Conservation (phyloP, 2,797 vertebrate genomes). For the Helicolenus hilgendorfi region DNA sequence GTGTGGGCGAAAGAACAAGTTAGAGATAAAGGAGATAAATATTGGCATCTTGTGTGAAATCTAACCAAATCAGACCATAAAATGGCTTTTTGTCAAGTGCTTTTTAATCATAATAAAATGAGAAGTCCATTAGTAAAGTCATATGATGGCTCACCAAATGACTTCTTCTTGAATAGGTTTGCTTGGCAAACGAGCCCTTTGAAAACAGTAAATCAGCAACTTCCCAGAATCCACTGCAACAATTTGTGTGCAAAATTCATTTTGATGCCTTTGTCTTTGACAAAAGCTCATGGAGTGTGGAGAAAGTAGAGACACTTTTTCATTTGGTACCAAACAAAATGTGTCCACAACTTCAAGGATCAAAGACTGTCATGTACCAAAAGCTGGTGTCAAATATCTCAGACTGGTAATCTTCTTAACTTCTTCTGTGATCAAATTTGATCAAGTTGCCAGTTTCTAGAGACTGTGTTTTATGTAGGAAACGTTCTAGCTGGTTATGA, state of each 20-base stretch:
- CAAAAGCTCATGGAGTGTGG: background rate
- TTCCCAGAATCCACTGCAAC: background rate
- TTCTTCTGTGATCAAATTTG: background rate
- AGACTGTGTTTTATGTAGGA: background rate
- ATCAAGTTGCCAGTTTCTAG: background rate
- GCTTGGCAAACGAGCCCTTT: background rate
- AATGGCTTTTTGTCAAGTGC: conserved; percentile 8
- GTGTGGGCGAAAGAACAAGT: background rate
- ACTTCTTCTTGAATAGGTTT: background rate
- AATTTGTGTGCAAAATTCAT: background rate
- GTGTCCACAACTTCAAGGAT: background rate
- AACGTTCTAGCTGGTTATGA: no score
- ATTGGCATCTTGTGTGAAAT: conserved; percentile 23
- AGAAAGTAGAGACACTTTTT: no score
- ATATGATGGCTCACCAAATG: background rate
- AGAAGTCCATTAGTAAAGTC: background rate
- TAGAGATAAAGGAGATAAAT: background rate
- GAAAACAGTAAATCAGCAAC: background rate
- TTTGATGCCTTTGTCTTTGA: background rate
- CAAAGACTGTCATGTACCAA: no score
- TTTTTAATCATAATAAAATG: conserved; percentile 15
- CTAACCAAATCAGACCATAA: conserved; percentile 15
- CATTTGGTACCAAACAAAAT: background rate
- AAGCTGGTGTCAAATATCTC: background rate
- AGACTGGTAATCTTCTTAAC: background rate